These are phyloP conservation scores for Sciaenops ocellatus DNA, from an alignment of 2,797 vertebrate species.

Conservation along the genomic window DNA sequence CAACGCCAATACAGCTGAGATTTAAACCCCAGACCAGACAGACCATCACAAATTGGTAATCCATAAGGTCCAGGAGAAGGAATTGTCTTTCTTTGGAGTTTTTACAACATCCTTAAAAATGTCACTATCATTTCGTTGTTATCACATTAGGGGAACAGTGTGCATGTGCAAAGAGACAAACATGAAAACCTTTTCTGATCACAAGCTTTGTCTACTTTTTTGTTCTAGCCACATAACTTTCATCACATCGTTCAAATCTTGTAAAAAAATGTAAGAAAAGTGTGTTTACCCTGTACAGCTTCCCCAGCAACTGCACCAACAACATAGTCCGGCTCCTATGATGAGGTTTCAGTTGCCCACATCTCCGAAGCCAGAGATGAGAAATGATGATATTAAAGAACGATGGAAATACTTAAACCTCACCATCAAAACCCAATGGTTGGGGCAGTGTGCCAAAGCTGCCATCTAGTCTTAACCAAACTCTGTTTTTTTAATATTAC, in stretches of 20 bases:
- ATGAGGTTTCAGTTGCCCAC: conserved; percentile 67
- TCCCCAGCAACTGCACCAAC: conserved; percentile 46
- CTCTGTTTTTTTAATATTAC: conserved; percentile 52
- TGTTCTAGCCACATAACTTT: conserved; percentile 24
- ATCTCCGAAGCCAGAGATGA: conserved; percentile 64
- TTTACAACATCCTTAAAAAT: conserved; percentile 44
- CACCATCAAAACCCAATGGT: conserved; percentile 63
- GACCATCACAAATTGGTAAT: conserved; percentile 52
- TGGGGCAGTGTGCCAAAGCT: conserved; percentile 56
- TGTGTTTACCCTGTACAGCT: conserved; percentile 55
- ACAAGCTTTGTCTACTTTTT: not conserved
- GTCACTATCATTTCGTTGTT: conserved; percentile 25
- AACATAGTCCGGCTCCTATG: conserved; percentile 34
- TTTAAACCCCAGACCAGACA: conserved; percentile 33
- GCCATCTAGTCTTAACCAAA: conserved; percentile 59
- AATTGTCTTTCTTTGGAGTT: conserved; percentile 17
- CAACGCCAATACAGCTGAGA: not conserved
- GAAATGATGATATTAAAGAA: conserved; percentile 67
- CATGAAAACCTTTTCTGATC: conserved; percentile 15
- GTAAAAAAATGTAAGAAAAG: conserved; percentile 43
- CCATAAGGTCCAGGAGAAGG: conserved; percentile 7
- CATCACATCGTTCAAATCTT: conserved; percentile 26
- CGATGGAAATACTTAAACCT: conserved; percentile 68
- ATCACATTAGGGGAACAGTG: conserved; percentile 1
- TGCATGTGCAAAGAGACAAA: conserved; percentile 13